Conservation (phyloP, 2,113 vertebrate species). For the Passer montanus region DNA sequence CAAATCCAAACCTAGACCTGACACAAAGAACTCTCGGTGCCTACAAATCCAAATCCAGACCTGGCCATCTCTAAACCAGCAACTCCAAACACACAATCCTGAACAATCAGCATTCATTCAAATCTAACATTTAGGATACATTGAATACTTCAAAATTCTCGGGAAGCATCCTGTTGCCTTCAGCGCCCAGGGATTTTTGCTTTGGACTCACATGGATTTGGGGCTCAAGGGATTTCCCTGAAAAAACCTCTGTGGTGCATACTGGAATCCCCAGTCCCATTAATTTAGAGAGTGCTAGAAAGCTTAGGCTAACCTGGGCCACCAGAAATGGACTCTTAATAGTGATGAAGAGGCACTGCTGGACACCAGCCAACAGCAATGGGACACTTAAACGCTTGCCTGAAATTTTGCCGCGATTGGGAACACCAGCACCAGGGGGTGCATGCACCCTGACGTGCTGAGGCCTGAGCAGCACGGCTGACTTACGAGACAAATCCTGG, state of each 20-base stretch:
- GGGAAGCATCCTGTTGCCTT: not conserved
- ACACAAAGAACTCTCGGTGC: not conserved
- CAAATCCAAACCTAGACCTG: too few species aligned
- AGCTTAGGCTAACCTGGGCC: not conserved
- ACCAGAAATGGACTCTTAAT: not conserved
- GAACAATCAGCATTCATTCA: not conserved
- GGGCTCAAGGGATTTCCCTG: not conserved
- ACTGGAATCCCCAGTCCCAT: not conserved
- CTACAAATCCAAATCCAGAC: not conserved
- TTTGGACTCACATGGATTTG: not conserved
- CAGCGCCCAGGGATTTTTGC: not conserved
- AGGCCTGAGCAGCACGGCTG: not conserved
- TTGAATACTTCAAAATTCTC: not conserved
- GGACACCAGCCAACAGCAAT: not conserved
- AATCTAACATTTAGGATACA: not conserved
- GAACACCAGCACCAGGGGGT: not conserved
- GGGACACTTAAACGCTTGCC: not conserved
- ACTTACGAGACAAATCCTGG: not conserved
- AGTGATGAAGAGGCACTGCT: fast-evolving
- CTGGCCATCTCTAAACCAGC: not conserved
- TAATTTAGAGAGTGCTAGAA: not conserved
- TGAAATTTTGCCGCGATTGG: fast-evolving
- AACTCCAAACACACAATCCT: not conserved
- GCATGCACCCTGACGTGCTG: too few species aligned
- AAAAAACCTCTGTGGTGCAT: not conserved